These are phyloP conservation scores for Schizotus pectinicornis DNA, from an alignment of 2,888 invertebrate species.

Conservation along the genomic window DNA sequence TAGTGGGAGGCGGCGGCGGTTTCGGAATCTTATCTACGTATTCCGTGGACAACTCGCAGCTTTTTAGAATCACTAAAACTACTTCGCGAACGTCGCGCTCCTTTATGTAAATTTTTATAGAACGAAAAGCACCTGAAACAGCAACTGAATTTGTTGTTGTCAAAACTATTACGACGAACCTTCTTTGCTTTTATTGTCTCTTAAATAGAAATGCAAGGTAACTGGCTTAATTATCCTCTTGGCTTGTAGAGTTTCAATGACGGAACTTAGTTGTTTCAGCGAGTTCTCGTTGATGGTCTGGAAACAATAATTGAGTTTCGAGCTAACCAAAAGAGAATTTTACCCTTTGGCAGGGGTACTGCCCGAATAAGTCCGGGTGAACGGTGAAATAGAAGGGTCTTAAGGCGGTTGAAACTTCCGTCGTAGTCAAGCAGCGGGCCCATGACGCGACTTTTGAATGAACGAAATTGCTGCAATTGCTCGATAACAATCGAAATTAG, in stretches of 20 bases:
- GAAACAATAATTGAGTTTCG: slow-evolving; percentile 45
- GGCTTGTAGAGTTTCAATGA: slow-evolving; percentile 79
- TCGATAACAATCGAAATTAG: background rate
- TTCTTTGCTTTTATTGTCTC: slow-evolving; percentile 58
- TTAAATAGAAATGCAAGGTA: slow-evolving; percentile 80
- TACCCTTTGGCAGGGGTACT: slow-evolving; percentile 88
- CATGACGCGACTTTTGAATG: slow-evolving; percentile 14
- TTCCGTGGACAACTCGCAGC: slow-evolving; percentile 85
- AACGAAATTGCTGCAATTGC: slow-evolving; percentile 10
- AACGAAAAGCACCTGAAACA: slow-evolving; percentile 69
- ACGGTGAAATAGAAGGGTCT: slow-evolving; percentile 95
- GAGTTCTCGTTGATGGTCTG: slow-evolving; percentile 90
- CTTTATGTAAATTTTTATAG: slow-evolving; percentile 76
- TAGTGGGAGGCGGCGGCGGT: slow-evolving; percentile 40
- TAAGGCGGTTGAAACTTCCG: slow-evolving; percentile 88
- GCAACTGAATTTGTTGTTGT: slow-evolving; percentile 3
- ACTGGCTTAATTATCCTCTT: slow-evolving; percentile 66
- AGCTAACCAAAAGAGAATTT: slow-evolving; percentile 7
- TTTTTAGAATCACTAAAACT: slow-evolving; percentile 76
- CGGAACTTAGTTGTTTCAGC: slow-evolving; percentile 83
- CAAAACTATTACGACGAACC: slow-evolving; percentile 14
- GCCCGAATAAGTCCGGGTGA: slow-evolving; percentile 94
- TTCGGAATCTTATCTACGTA: slow-evolving; percentile 78
- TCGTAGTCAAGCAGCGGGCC: slow-evolving; percentile 78
- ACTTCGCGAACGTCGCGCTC: slow-evolving; percentile 73